Percentiles rank a stretch among this genome's conserved stretches.
Evolutionary conservation across 1,140 invertebrate genomes (phyloP).

Genomic region (Hyphantria cunea): DNA sequence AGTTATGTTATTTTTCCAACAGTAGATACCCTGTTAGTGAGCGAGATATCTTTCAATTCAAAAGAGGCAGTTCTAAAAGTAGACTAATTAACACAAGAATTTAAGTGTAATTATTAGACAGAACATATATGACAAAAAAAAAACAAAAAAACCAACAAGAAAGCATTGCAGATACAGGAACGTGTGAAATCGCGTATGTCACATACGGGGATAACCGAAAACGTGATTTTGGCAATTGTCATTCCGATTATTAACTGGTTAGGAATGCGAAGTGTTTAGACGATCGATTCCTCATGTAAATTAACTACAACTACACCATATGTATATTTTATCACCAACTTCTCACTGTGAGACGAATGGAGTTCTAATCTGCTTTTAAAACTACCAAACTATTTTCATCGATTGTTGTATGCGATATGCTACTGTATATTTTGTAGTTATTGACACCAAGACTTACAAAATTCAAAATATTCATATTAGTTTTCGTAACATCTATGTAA

Average conservation of each 20-base stretch:
- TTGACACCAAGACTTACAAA: not conserved
- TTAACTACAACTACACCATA: not conserved
- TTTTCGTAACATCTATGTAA: slow-evolving; percentile 27
- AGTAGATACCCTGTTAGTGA: too few species aligned
- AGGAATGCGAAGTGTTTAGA: not conserved
- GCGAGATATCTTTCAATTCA: too few species aligned
- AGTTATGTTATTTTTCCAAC: too few species aligned
- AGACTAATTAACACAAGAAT: too few species aligned
- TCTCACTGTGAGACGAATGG: not conserved
- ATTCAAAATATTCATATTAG: slow-evolving; percentile 20
- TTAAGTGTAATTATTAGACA: too few species aligned
- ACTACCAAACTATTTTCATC: not conserved
- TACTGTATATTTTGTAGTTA: not conserved
- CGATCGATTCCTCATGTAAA: slow-evolving; percentile 1
- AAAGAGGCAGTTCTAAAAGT: too few species aligned
- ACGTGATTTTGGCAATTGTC: not conserved
- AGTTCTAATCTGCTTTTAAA: not conserved
- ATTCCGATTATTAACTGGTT: not conserved
- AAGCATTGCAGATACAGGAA: too few species aligned
- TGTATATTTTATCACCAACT: slow-evolving; percentile 1
- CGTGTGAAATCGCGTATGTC: not conserved
- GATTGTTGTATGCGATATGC: too few species aligned
- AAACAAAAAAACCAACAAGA: too few species aligned
- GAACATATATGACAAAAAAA: too few species aligned
- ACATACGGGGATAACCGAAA: not conserved